Evolutionary conservation across 2,797 vertebrate species (phyloP), one percentile per base, ranked within the genome.

Genomic region (Ataeniobius toweri): DNA sequence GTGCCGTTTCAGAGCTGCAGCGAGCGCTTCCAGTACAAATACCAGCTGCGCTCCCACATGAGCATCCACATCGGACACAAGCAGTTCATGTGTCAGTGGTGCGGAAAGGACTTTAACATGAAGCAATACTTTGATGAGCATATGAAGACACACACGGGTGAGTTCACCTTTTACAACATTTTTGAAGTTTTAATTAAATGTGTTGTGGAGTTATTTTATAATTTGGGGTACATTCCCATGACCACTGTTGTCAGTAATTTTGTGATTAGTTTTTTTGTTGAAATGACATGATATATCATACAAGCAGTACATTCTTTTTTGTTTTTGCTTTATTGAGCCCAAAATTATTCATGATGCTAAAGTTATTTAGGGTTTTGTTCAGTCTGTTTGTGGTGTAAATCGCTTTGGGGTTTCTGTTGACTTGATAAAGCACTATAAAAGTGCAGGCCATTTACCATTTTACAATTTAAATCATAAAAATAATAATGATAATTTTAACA

Each of bases 51-150:
- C 75, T 99, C 98, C 67, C 98, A 99, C 93, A 99, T 99, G 98
- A 98, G 97, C 94, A 98, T 99, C 87, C 98, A 99, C 94, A 98
- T 99, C 6, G 98, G 98, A 78, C 97, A 98, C 95, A 99, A 99
- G 53, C 97, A 99, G 95, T 99, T 99, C 94, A 99, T 98, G 98
- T 99, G 98, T 94, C 98, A 99, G 90, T 99, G 98, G 98, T 99
- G 98, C 6, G 98, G 98, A 90, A 99, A 99, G 92, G 98, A 99
- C 94, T 99, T 99, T 95, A 99, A 98, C 94, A 99, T 99, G 98
- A 99, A 99, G 87, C 98, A 99, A 96, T 99, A 99, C 95, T 99
- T 99, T 24, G 97, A 99, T 8, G 98, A 99, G 86, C 98, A 99
- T 95, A 98, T 99, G 98, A 99, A 99, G 92, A 99, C 97, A 6